These are phyloP conservation scores for Babylonia areolata DNA, from an alignment of 1,140 invertebrate species.

Conservation along the genomic window DNA sequence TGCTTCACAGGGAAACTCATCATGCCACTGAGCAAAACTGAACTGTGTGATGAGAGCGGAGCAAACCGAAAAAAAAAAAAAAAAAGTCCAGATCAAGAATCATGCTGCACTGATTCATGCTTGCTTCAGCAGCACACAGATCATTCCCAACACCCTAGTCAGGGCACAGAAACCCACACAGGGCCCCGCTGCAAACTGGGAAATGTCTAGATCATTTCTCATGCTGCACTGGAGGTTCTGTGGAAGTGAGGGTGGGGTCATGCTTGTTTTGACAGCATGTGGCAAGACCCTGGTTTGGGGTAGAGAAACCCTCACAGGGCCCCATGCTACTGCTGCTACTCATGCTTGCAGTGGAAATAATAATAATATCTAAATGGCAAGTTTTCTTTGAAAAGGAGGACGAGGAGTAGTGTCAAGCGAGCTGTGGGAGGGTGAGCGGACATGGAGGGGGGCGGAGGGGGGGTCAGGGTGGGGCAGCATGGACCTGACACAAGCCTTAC, in stretches of 20 bases:
- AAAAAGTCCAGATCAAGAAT: background rate
- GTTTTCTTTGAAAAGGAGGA: too few relatives aligned
- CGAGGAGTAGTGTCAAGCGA: too few relatives aligned
- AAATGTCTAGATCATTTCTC: too few relatives aligned
- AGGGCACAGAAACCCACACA: background rate
- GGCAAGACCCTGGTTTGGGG: too few relatives aligned
- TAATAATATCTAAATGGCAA: too few relatives aligned
- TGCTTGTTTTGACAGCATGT: background rate
- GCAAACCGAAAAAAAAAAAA: too few relatives aligned
- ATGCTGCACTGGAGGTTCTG: too few relatives aligned
- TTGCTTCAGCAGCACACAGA: background rate
- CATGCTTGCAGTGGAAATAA: too few relatives aligned
- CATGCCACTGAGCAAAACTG: slow-evolving; percentile 1
- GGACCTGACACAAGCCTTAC: background rate
- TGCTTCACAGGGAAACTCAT: background rate
- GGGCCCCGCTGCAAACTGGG: too few relatives aligned
- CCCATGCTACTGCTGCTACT: too few relatives aligned
- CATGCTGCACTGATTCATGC: background rate
- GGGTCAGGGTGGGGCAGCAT: background rate
- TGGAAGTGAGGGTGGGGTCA: background rate
- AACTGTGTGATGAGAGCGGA: background rate
- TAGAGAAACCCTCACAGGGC: too few relatives aligned
- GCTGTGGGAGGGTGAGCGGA: too few relatives aligned
- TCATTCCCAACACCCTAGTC: background rate
- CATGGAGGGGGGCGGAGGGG: background rate